Conservation (phyloP, 2,797 vertebrate species). For the Lithobates pipiens region DNA sequence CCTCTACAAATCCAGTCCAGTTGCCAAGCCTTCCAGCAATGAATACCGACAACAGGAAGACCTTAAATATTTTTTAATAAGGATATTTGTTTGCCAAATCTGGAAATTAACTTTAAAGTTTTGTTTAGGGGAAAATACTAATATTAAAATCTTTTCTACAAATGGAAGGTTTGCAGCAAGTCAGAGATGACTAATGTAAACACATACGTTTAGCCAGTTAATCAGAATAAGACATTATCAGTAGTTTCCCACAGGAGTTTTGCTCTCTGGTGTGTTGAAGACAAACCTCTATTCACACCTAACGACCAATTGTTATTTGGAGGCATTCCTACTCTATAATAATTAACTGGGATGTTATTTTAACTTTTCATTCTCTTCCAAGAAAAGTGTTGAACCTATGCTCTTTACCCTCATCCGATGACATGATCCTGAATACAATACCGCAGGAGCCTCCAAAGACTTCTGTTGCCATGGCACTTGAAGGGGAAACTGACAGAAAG, state of each 20-base stretch:
- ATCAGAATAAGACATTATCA: constrained; percentile 49
- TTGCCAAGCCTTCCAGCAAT: constrained; percentile 3
- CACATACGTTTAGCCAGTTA: constrained; percentile 33
- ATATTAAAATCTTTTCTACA: background rate
- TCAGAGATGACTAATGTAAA: constrained; percentile 7
- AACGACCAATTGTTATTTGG: constrained; percentile 25
- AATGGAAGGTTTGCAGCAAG: constrained; percentile 13
- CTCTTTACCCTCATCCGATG: constrained; percentile 20
- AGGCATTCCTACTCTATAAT: constrained; percentile 40
- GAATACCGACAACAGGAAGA: background rate
- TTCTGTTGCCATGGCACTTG: background rate
- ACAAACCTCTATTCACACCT: constrained; percentile 53
- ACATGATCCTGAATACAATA: constrained; percentile 21
- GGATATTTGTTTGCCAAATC: background rate
- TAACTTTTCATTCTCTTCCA: constrained; percentile 41
- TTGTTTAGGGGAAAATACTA: background rate
- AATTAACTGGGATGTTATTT: constrained; percentile 48
- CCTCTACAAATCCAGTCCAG: background rate
- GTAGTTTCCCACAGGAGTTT: constrained; percentile 44
- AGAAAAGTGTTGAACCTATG: constrained; percentile 30
- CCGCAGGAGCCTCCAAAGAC: background rate
- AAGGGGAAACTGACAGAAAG: constrained; percentile 4
- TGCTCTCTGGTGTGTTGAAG: constrained; percentile 18
- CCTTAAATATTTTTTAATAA: background rate
- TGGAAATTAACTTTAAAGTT: background rate